These are phyloP conservation scores for Agrotis ipsilon DNA, from an alignment of 2,888 invertebrate species.

Conservation along the genomic window DNA sequence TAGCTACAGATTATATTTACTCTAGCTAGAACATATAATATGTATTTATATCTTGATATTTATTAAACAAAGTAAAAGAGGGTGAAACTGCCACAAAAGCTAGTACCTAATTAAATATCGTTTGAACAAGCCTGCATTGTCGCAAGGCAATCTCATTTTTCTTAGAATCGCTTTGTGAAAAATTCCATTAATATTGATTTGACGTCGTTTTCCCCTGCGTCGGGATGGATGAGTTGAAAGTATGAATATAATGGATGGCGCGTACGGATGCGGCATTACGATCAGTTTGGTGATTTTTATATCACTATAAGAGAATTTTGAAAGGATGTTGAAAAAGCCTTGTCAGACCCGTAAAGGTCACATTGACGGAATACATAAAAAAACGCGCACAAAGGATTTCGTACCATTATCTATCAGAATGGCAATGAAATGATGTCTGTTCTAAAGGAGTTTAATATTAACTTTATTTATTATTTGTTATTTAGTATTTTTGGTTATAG, in stretches of 20 bases:
- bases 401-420: no score
- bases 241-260: conserved; percentile 32
- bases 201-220: conserved; percentile 11
- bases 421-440: no score
- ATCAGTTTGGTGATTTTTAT: conserved; percentile 38
- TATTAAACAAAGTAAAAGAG: not conserved
- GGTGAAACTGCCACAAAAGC: not conserved
- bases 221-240: conserved; percentile 22
- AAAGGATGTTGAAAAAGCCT: no score
- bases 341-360: no score
- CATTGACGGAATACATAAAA: no score
- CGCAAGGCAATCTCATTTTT: conserved; percentile 41
- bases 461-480: no score
- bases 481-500: no score
- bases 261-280: conserved; percentile 31
- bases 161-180: conserved; percentile 30
- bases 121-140: conserved; percentile 13
- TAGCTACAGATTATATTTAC: no score
- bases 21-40: no score
- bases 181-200: conserved; percentile 62
- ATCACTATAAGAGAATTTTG: conserved; percentile 11
- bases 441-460: no score
- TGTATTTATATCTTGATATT: no score
- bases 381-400: no score
- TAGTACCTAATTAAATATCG: conserved; percentile 15